phyloP scores from a whole-genome alignment of 2,797 vertebrate genomes.

The Syndactyla subalaris region DNA sequence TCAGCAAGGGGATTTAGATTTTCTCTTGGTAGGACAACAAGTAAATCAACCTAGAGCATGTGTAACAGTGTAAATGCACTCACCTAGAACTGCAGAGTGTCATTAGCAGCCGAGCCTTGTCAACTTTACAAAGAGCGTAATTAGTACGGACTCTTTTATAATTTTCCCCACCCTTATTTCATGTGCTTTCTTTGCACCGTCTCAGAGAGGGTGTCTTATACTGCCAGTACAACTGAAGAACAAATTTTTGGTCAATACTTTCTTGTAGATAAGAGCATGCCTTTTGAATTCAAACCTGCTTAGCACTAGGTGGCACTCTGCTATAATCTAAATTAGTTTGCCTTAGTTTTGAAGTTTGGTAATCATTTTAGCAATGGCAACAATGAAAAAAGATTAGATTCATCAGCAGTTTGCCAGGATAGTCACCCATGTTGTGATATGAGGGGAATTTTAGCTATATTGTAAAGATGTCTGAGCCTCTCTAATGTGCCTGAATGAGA shows the following conservation, averaged over 20 bases:
- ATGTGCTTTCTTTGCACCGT: not conserved
- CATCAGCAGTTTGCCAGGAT: not conserved
- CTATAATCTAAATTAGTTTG: slow-evolving; percentile 58
- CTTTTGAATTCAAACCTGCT: slow-evolving; percentile 1
- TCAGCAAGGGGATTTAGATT: not conserved
- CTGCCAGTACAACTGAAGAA: not conserved
- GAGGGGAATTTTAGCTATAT: not conserved
- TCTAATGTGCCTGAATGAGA: not conserved
- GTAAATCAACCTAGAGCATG: rapidly evolving
- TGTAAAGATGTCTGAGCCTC: not conserved
- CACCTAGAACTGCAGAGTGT: not conserved
- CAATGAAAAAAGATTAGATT: not conserved
- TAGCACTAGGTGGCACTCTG: slow-evolving; percentile 72
- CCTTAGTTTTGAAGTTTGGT: not conserved
- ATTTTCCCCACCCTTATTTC: not conserved
- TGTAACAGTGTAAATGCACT: not conserved
- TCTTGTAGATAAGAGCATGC: not conserved
- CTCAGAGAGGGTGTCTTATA: not conserved
- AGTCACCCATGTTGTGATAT: not conserved
- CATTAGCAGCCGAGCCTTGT: rapidly evolving
- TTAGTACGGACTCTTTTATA: not conserved
- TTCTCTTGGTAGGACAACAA: not conserved
- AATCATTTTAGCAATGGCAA: not conserved
- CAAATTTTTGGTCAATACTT: not conserved
- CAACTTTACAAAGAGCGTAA: rapidly evolving